phyloP scores from a whole-genome alignment of 1,140 invertebrate genomes.

The Diabrotica undecimpunctata region DNA sequence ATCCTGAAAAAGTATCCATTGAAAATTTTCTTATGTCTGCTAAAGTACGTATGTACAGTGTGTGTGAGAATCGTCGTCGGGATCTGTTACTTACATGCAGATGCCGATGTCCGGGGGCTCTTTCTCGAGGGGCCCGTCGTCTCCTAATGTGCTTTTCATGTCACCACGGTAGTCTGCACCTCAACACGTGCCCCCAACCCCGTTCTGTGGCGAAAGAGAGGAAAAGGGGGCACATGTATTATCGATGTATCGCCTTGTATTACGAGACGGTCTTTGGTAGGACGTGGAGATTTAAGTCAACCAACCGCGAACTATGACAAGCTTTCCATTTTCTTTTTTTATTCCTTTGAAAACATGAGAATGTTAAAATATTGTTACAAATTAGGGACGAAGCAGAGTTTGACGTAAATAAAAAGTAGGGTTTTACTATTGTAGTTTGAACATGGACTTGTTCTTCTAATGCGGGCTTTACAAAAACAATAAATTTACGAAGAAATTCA shows the following conservation, averaged over 20 bases:
- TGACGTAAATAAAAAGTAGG: no score
- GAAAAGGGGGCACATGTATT: slow-evolving; percentile 36
- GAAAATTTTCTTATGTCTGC: no score
- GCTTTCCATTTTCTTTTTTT: background rate
- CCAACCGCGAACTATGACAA: slow-evolving; percentile 39
- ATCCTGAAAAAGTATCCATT: no score
- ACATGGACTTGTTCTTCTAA: no score
- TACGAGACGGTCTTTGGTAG: slow-evolving; percentile 38
- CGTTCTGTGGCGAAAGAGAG: slow-evolving; percentile 22
- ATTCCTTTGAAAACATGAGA: no score
- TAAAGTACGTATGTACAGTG: slow-evolving; percentile 18
- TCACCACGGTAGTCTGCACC: slow-evolving; percentile 35
- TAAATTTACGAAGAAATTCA: no score
- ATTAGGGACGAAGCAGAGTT: no score
- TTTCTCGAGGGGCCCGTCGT: slow-evolving; percentile 24
- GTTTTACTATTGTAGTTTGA: no score
- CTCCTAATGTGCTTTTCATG: slow-evolving; percentile 47
- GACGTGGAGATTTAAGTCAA: slow-evolving; percentile 37
- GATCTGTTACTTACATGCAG: slow-evolving; percentile 37
- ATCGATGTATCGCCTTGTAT: slow-evolving; percentile 47
- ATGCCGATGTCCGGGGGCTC: slow-evolving; percentile 35
- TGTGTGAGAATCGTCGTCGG: slow-evolving; percentile 28
- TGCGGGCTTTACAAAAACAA: no score
- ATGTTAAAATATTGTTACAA: no score
- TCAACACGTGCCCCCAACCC: slow-evolving; percentile 43